phyloP scores from a whole-genome alignment of 2,888 invertebrate species.

The Parapristionchus giblindavisi region DNA sequence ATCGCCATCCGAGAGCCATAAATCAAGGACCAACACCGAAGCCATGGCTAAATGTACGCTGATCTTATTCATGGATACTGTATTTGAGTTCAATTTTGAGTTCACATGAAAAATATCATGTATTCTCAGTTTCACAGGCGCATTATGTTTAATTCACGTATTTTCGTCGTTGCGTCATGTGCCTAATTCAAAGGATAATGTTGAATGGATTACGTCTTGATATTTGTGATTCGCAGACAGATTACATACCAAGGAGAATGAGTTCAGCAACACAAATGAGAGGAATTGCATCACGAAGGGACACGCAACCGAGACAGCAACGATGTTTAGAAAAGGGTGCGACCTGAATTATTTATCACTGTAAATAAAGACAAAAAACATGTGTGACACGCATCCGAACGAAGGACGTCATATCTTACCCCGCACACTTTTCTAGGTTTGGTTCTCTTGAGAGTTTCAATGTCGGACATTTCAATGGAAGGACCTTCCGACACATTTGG shows the following conservation, averaged over 20 bases:
- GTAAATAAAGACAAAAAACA: not conserved
- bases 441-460: not conserved
- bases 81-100: too few relatives aligned
- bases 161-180: too few relatives aligned
- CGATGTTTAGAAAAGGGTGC: constrained; percentile 51
- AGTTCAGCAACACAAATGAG: constrained; percentile 51
- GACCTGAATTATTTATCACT: constrained; percentile 42
- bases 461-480: not conserved
- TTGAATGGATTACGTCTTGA: too few relatives aligned
- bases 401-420: not conserved
- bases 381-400: not conserved
- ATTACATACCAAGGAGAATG: constrained; percentile 42
- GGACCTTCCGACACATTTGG: not conserved
- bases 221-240: not conserved
- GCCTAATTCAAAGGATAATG: too few relatives aligned
- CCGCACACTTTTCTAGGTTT: not conserved
- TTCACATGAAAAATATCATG: too few relatives aligned
- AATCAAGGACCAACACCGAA: constrained; percentile 46
- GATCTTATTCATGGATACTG: too few relatives aligned
- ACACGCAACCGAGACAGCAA: constrained; percentile 54
- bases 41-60: constrained; percentile 41
- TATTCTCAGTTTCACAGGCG: too few relatives aligned
- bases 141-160: too few relatives aligned
- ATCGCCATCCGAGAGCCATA: constrained; percentile 49
- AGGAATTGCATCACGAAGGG: constrained; percentile 50